A percentile compares a stretch with the other conserved stretches of the same genome.
Conservation (phyloP, 2,113 vertebrate genomes). For the Barbus barbus region DNA sequence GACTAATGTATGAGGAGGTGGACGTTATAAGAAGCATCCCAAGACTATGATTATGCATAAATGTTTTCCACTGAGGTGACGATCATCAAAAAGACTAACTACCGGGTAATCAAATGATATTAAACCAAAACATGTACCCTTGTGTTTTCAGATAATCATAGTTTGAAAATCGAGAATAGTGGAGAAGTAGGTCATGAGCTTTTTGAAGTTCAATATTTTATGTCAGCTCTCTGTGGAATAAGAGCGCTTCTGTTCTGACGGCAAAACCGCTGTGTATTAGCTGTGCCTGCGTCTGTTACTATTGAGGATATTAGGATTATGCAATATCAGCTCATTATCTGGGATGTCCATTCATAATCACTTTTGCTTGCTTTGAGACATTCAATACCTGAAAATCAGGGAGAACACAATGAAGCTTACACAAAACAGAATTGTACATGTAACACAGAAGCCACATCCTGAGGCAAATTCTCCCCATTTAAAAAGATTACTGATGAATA, state of each 20-base stretch:
- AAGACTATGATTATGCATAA: background rate
- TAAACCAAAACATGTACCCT: background rate
- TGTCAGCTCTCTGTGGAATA: slow-evolving; percentile 34
- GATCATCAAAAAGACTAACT: background rate
- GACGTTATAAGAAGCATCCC: background rate
- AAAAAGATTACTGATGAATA: background rate
- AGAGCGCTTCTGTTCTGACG: background rate
- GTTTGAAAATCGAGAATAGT: slow-evolving; percentile 22
- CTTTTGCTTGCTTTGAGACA: background rate
- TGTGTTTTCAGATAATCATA: slow-evolving; percentile 14
- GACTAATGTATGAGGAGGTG: slow-evolving; percentile 13
- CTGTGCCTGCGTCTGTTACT: slow-evolving; percentile 14
- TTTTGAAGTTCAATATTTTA: slow-evolving; percentile 52
- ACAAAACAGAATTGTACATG: background rate
- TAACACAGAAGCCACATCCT: background rate
- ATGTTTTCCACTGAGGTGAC: background rate
- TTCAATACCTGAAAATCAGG: background rate
- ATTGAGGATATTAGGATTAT: slow-evolving; percentile 36
- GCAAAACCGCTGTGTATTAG: slow-evolving; percentile 26
- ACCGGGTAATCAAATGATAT: background rate
- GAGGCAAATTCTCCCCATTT: background rate
- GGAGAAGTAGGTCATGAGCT: slow-evolving; percentile 62
- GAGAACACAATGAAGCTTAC: background rate
- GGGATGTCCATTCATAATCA: slow-evolving; percentile 2
- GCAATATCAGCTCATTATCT: slow-evolving; percentile 19